phyloP scores from a whole-genome alignment of 2,113 vertebrate species.

The Corythaeola cristata region DNA sequence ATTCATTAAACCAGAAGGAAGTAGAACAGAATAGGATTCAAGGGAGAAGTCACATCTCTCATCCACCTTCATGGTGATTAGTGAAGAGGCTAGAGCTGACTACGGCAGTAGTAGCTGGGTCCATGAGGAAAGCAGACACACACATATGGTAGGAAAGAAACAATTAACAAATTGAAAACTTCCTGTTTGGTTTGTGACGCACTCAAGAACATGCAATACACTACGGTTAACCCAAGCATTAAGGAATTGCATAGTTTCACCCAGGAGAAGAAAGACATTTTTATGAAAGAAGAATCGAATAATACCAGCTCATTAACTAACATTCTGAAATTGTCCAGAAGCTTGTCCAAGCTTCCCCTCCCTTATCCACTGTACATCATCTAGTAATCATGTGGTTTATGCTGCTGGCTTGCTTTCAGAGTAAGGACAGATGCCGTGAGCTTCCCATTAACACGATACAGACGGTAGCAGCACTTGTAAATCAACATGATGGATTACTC shows the following conservation, averaged over 20 bases:
- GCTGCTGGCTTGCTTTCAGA: constrained; percentile 6
- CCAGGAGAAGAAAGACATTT: background rate
- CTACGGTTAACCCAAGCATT: background rate
- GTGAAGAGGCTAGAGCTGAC: background rate
- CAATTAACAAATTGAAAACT: background rate
- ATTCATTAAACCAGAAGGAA: background rate
- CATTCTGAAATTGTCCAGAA: background rate
- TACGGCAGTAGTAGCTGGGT: background rate
- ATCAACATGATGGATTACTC: constrained; percentile 35
- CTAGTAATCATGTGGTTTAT: background rate
- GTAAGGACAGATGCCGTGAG: constrained; percentile 32
- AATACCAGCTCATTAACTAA: background rate
- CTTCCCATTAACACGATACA: constrained; percentile 19
- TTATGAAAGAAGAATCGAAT: background rate
- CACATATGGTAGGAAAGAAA: accelerated
- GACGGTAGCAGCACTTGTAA: constrained; percentile 7
- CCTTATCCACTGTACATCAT: background rate
- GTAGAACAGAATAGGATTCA: background rate
- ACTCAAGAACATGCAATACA: background rate
- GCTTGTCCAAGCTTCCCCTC: background rate
- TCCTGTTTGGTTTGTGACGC: background rate
- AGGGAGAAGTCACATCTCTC: background rate
- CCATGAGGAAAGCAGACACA: background rate
- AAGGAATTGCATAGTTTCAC: background rate
- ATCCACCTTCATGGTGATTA: background rate